phyloP scores from a whole-genome alignment of 2,113 vertebrate genomes.

The Malurus melanocephalus region DNA sequence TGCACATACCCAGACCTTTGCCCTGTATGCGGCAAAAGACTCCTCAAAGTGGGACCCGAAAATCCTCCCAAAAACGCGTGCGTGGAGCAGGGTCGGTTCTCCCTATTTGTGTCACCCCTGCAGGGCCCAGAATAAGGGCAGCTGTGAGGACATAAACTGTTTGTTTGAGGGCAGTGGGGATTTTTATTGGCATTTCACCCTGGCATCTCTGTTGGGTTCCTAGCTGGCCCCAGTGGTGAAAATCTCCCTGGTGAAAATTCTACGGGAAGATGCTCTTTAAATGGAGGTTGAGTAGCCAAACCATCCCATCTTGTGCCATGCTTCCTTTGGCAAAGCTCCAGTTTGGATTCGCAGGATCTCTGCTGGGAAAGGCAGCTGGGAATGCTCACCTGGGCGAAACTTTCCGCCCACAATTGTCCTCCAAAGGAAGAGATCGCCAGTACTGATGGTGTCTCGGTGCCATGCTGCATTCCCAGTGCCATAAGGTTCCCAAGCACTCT shows the following conservation, averaged over 20 bases:
- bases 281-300: neutral
- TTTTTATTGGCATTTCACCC: rapidly evolving
- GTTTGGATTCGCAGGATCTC: rapidly evolving
- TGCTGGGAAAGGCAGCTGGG: neutral
- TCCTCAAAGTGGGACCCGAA: neutral
- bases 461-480: neutral
- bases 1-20: rapidly evolving
- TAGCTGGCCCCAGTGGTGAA: neutral
- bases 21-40: neutral
- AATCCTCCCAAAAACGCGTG: neutral
- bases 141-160: neutral
- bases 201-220: rapidly evolving
- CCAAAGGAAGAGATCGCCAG: rapidly evolving
- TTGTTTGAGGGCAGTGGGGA: neutral
- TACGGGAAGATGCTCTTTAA: neutral
- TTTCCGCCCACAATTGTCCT: rapidly evolving
- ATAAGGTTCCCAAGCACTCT: neutral
- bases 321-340: neutral
- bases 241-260: neutral
- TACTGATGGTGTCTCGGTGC: neutral
- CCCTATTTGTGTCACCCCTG: rapidly evolving
- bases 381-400: neutral
- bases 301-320: neutral
- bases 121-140: neutral
- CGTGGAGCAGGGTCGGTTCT: neutral